Evolutionary conservation across 2,113 vertebrate species (phyloP).

Genomic region (mouse (Mus musculus)): GRCm39 chrX:93218501-93219000

Average conservation of each 20-base stretch:
- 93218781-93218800: no score
- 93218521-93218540: neutral
- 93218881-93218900: neutral
- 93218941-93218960: neutral
- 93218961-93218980: neutral
- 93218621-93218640: constrained; percentile 46
- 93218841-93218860: neutral
- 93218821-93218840: neutral
- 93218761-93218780: neutral
- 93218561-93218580: neutral
- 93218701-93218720: no score
- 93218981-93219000: neutral
- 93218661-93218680: neutral
- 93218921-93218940: neutral
- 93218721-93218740: no score
- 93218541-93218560: neutral
- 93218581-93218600: neutral
- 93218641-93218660: constrained; percentile 23
- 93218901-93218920: neutral
- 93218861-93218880: neutral
- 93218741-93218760: neutral
- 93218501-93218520: neutral
- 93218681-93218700: neutral
- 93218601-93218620: neutral
- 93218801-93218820: neutral